phyloP scores from a whole-genome alignment of 2,888 invertebrate species.

The Caenorhabditis wallacei region DNA sequence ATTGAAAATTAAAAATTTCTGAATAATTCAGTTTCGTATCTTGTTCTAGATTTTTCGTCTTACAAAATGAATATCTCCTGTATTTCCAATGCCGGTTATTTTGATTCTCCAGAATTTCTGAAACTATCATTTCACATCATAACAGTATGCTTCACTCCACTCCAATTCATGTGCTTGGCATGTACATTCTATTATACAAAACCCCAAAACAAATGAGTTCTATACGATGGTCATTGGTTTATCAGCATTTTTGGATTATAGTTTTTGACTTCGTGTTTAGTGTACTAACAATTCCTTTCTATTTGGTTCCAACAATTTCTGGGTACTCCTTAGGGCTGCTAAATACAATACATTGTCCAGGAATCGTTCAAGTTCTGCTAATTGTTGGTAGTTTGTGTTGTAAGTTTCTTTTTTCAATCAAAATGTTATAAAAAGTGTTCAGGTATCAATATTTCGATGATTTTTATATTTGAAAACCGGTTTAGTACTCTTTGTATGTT shows the following conservation, averaged over 20 bases:
- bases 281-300: background rate
- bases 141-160: background rate
- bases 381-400: too few relatives aligned
- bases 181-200: constrained; percentile 24
- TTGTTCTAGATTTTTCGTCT: too few relatives aligned
- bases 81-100: background rate
- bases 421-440: too few relatives aligned
- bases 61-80: constrained; percentile 4
- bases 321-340: background rate
- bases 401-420: too few relatives aligned
- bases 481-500: constrained; percentile 6
- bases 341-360: background rate
- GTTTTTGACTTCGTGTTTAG: background rate
- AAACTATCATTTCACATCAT: constrained; percentile 1
- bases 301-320: background rate
- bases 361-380: too few relatives aligned
- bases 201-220: constrained; percentile 27
- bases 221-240: background rate
- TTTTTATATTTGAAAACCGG: constrained; percentile 16
- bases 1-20: background rate
- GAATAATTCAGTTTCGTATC: too few relatives aligned
- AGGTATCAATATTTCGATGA: too few relatives aligned
- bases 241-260: background rate
- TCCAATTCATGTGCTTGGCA: constrained; percentile 15
- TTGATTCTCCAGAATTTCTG: constrained; percentile 15